Evolutionary conservation across 2,888 invertebrate genomes (phyloP), one percentile per base, ranked within the genome.

Genomic region (Caradrina kadenii): DNA sequence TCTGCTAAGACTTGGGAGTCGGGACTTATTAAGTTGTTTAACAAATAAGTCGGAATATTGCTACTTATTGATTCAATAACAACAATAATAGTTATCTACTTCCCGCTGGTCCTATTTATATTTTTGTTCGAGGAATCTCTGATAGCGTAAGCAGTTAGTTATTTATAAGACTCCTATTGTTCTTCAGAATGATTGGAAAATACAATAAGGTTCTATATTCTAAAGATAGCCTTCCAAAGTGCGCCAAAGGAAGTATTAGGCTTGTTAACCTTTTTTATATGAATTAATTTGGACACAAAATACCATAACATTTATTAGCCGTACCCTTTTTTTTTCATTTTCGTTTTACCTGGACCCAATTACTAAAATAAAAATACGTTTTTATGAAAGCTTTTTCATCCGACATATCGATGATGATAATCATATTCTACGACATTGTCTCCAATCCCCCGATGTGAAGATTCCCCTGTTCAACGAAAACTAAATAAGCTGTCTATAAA

Each of bases 401-500:
- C 55, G 35, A 77, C 61, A 75, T 81, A 81, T 85, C 79, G 71
- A 70, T 79, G 71, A 81, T 81, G 84, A 84, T 81, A 84, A 87
- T 87, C 79, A 69, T 69, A 82, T 80, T 77, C 69, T 76, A 77
- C 70, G 82, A 81, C 78, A 84, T 81, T 80, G 80, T 80, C 85
- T 79, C 80, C 81, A 83, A 87, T 82, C 77, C 78, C 81, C 79
- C 69, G 68, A 70, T 78, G 74, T 79, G 78, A 88, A 85, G 79
- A 86, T 87, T 84, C 78, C 69, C 61, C 76, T 78, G 52, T 86
- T 66, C 66, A 62, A 71, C 74, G 63, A 75, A 83, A 88, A 88
- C 87, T 87, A 86, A 91, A 89, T 90, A 90, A 91, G 79, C 87
- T 86, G 86, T 86, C 82, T 87, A 86, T 87, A 87, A 89, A 91